Percentiles rank a stretch among this genome's conserved stretches.
Conservation (phyloP, 2,797 vertebrate genomes). For the Eulemur rubriventer region DNA sequence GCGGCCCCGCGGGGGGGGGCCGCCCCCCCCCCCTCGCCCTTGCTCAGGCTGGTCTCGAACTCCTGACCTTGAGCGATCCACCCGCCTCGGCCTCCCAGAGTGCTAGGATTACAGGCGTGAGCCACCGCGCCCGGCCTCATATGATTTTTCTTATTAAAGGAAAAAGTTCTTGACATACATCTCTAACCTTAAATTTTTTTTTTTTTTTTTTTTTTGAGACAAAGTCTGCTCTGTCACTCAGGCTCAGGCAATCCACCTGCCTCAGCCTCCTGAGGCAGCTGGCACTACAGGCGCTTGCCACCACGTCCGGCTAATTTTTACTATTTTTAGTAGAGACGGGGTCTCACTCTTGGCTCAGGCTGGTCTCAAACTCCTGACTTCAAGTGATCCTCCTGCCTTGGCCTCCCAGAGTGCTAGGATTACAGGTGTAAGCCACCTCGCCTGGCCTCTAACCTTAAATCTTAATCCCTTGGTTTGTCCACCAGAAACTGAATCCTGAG, state of each 20-base stretch:
- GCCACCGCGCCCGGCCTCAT: not conserved
- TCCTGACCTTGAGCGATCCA: too few species aligned
- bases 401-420: too few species aligned
- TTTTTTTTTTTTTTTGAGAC: too few species aligned
- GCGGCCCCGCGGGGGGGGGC: too few species aligned
- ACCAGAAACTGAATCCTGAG: conserved; percentile 37
- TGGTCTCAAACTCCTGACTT: not conserved
- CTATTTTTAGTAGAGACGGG: not conserved
- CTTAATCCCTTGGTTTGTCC: conserved; percentile 30
- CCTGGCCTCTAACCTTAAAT: not conserved
- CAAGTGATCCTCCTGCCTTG: not conserved
- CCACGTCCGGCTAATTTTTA: not conserved
- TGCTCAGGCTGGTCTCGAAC: too few species aligned
- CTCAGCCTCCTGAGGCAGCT: not conserved
- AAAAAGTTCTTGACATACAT: conserved; percentile 8
- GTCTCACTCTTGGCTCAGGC: not conserved
- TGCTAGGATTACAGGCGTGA: too few species aligned
- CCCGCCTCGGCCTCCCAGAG: too few species aligned
- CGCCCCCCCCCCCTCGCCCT: too few species aligned
- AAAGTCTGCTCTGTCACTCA: too few species aligned
- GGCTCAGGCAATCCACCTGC: not conserved
- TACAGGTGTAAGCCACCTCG: too few species aligned
- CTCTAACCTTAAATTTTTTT: conserved; percentile 1
- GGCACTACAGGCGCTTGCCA: not conserved
- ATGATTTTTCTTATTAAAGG: conserved; percentile 32